phyloP scores from a whole-genome alignment of 2,888 invertebrate genomes.

The Xestia rhomboidea region DNA sequence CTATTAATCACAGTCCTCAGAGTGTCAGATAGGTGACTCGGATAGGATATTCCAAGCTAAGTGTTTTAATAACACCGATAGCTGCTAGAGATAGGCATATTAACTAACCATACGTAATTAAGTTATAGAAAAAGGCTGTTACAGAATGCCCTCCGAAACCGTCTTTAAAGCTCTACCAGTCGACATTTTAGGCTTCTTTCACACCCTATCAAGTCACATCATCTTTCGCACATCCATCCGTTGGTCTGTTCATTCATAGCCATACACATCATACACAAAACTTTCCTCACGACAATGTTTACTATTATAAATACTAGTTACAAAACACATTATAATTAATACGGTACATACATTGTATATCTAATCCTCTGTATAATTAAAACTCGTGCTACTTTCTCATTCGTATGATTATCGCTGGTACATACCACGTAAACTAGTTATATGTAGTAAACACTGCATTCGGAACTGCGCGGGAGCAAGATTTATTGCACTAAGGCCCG shows the following conservation, averaged over 20 bases:
- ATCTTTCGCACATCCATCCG: not conserved
- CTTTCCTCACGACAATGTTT: constrained; percentile 6
- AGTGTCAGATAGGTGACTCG: too few relatives aligned
- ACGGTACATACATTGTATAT: not conserved
- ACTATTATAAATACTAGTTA: not conserved
- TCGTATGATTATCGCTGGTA: constrained; percentile 23
- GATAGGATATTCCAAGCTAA: too few relatives aligned
- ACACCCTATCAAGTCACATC: not conserved
- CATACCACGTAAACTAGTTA: constrained; percentile 35
- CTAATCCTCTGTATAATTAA: constrained; percentile 20
- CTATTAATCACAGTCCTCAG: too few relatives aligned
- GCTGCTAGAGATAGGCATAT: too few relatives aligned
- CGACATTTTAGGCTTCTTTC: not conserved
- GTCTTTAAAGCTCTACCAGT: not conserved
- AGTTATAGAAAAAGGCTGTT: too few relatives aligned
- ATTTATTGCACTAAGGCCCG: constrained; percentile 41
- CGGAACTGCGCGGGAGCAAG: constrained; percentile 27
- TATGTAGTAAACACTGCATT: constrained; percentile 18
- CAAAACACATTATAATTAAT: constrained; percentile 9
- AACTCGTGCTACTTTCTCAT: constrained; percentile 45
- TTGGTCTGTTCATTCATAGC: not conserved
- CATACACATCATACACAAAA: not conserved
- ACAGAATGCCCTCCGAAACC: not conserved
- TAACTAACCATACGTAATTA: too few relatives aligned
- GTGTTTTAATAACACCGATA: too few relatives aligned